These are phyloP conservation scores for Drosophila picticornis DNA, from an alignment of 2,888 invertebrate species.

Conservation along the genomic window DNA sequence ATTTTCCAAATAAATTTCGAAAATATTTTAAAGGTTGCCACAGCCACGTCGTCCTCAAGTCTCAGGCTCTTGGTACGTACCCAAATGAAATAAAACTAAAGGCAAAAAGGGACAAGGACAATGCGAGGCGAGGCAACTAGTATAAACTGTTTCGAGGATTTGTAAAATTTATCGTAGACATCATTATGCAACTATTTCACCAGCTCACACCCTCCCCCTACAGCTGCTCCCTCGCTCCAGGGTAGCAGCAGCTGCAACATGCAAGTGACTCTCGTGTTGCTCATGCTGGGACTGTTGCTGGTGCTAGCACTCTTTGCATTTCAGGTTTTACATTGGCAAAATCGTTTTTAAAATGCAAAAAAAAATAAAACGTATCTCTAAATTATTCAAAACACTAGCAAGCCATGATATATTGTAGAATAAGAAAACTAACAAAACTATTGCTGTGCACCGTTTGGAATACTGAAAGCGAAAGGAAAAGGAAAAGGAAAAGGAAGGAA, in stretches of 20 bases:
- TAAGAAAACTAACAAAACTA: constrained; percentile 12
- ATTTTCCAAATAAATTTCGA: constrained; percentile 70
- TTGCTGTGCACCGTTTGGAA: neutral
- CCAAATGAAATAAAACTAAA: constrained; percentile 64
- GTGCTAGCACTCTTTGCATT: constrained; percentile 62
- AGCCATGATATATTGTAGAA: constrained; percentile 55
- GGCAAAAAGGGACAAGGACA: constrained; percentile 19
- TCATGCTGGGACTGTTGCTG: constrained; percentile 8
- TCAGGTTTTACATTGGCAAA: constrained; percentile 71
- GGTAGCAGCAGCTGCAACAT: constrained; percentile 64
- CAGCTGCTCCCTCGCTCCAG: neutral
- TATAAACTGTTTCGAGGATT: constrained; percentile 66
- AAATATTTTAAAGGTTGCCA: constrained; percentile 80
- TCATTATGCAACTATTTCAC: constrained; percentile 76
- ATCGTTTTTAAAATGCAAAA: constrained; percentile 65
- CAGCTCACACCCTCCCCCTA: constrained; percentile 27
- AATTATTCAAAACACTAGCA: constrained; percentile 77
- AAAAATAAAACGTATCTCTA: constrained; percentile 43
- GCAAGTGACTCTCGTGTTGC: constrained; percentile 42
- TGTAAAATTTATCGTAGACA: constrained; percentile 78
- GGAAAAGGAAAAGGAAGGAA: constrained; percentile 7
- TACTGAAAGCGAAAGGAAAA: constrained; percentile 1
- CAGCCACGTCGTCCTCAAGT: constrained; percentile 46
- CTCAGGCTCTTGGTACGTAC: neutral
- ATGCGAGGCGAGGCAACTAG: constrained; percentile 30